Base-by-base conservation (phyloP, 2,113 vertebrate species). In the Dipodomys merriami region DNA sequence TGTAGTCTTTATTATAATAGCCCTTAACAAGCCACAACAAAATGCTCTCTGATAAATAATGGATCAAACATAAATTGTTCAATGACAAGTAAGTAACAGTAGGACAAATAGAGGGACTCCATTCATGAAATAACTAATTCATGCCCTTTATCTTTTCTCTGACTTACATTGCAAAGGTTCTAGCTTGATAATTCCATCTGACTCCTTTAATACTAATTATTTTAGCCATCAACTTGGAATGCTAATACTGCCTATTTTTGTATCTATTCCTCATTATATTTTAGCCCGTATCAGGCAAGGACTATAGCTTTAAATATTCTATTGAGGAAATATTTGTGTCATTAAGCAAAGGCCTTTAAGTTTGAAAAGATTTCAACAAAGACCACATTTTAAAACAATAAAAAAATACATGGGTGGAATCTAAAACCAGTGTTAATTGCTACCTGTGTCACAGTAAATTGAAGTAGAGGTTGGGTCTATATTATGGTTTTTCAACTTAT, bases 211-310 rank as follows among this genome's bases (percentile, higher is more conserved):
- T 60, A 46, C 1, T 77, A 91, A 72, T 27, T 68, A 44, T 88
- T n/a, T 78, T 5, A 49, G 16, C 7, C 53, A 53, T 67, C 2
- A 30, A 64, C 81, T n/a, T 79, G 2, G 33, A 84, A 86, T 57
- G 27, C 67, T 78, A 82, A 69, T 74, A 1, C 19, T 18, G 4
- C 2, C 19, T 73, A 46, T 62, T 81, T 94, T 79, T 62, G 11
- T 49, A 74, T 76, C 27, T 53, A 84, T 94, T 67, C n/a, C 6
- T 95, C 69, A 82, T 22, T 60, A 19, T 65, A 44, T 73, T 83
- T 92, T 94, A 82, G 9, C 5, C 60, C n/a, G 39, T 23, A 69
- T 5, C 29, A 67, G 27, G 4, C 3, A 62, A 91, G 74, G 25
- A 39, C 33, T 82, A 1, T 7, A 53, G 71, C 11, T 85, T 53